Evolutionary conservation across 2,797 vertebrate genomes (phyloP).

Genomic region (Sphenodon punctatus): DNA sequence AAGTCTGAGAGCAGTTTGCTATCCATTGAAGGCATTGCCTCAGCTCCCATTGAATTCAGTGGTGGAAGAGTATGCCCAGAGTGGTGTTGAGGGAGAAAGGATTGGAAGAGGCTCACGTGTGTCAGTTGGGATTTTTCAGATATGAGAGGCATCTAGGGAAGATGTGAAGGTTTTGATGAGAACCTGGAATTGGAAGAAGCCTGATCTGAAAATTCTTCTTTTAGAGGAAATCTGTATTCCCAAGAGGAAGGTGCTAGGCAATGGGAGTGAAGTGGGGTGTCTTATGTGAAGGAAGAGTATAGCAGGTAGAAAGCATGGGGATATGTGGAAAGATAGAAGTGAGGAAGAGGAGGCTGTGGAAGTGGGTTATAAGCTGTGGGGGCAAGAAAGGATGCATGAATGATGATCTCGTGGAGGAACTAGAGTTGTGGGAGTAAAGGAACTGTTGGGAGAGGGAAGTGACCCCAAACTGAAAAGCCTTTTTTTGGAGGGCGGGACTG

Average conservation of each 20-base stretch:
- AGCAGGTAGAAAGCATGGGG: not conserved
- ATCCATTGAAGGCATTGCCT: too few relatives aligned
- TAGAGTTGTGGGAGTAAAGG: not conserved
- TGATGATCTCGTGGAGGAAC: not conserved
- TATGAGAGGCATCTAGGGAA: too few relatives aligned
- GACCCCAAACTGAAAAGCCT: not conserved
- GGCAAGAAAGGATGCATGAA: not conserved
- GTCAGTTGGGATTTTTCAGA: too few relatives aligned
- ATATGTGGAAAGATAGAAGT: not conserved
- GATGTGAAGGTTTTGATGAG: not conserved
- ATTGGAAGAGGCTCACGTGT: too few relatives aligned
- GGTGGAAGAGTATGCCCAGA: too few relatives aligned
- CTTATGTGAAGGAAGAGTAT: not conserved
- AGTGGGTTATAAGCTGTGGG: not conserved
- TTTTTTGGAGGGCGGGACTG: too few relatives aligned
- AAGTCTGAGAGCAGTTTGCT: too few relatives aligned
- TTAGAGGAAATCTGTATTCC: not conserved
- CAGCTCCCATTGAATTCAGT: too few relatives aligned
- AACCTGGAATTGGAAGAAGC: not conserved
- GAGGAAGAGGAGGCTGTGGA: not conserved
- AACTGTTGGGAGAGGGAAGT: not conserved
- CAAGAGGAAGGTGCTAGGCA: not conserved
- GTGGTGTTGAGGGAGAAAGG: not conserved
- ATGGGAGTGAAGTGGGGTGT: not conserved
- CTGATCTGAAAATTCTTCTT: not conserved